These are phyloP conservation scores for Petrocephalus zakoni DNA, from an alignment of 2,113 vertebrate species.

Conservation along the genomic window DNA sequence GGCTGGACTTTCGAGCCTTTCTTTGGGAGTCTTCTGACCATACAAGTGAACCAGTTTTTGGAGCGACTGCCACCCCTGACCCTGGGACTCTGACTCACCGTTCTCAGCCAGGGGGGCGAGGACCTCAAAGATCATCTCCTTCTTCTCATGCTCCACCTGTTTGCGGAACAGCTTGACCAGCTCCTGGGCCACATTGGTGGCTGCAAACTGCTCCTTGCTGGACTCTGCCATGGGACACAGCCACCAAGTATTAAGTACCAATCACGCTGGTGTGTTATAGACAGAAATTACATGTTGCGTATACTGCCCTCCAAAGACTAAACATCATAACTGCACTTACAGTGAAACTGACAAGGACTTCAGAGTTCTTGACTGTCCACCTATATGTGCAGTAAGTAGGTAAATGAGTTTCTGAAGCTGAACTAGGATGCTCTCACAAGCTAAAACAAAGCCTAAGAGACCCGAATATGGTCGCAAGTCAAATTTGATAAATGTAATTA, in stretches of 20 bases:
- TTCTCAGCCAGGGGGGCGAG: conserved; percentile 95
- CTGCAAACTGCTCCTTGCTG: conserved; percentile 97
- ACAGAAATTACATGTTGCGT: not conserved
- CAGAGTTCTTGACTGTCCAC: not conserved
- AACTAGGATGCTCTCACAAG: not conserved
- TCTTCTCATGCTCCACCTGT: conserved; percentile 92
- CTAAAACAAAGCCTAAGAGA: not conserved
- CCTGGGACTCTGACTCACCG: conserved; percentile 59
- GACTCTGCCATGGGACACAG: conserved; percentile 68
- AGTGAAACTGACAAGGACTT: not conserved
- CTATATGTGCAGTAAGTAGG: not conserved
- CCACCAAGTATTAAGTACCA: not conserved
- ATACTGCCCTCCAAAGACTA: not conserved
- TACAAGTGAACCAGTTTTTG: not conserved
- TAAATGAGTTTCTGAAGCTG: not conserved
- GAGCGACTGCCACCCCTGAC: not conserved
- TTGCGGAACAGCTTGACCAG: conserved; percentile 92
- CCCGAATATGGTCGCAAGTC: not conserved
- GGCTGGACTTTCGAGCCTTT: not conserved
- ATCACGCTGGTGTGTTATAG: not conserved
- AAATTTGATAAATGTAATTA: not conserved
- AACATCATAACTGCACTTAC: not conserved
- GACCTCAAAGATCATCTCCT: conserved; percentile 98
- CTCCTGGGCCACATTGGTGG: conserved; percentile 89
- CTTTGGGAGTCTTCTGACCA: not conserved